A percentile compares a stretch with the other conserved stretches of the same genome.
These are phyloP conservation scores for Mellilla xanthometata DNA, from an alignment of 2,888 invertebrate genomes.

Conservation along the genomic window DNA sequence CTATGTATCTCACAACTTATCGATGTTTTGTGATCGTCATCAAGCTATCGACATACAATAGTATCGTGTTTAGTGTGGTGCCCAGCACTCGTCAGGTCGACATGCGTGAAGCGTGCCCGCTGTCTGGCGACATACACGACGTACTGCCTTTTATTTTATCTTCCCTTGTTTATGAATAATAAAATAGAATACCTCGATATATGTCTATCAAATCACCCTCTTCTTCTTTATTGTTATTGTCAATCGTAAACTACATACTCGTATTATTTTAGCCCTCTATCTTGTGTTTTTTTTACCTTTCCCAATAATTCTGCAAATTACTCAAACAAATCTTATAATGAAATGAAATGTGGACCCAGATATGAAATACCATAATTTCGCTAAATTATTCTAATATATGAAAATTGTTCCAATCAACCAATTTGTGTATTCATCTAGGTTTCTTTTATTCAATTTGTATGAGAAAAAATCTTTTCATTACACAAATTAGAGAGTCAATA, in stretches of 20 bases:
- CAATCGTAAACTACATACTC: constrained; percentile 9
- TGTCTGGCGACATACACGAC: constrained; percentile 38
- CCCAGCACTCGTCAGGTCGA: constrained; percentile 31
- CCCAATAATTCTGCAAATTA: no score
- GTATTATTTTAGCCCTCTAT: background rate
- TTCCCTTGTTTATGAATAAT: constrained; percentile 19
- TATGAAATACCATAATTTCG: background rate
- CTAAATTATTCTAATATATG: background rate
- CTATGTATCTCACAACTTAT: no score
- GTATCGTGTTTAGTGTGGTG: background rate
- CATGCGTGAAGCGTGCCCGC: constrained; percentile 31
- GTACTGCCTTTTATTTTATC: constrained; percentile 21
- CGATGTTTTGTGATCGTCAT: no score
- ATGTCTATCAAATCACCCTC: constrained; percentile 4
- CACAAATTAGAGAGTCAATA: constrained; percentile 14
- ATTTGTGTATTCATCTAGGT: constrained; percentile 2
- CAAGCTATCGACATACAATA: no score
- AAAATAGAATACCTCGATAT: constrained; percentile 12
- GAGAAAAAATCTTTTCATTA: constrained; percentile 1
- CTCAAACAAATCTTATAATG: background rate
- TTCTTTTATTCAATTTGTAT: background rate
- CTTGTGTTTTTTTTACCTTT: background rate
- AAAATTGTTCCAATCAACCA: constrained; percentile 3
- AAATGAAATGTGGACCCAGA: background rate
- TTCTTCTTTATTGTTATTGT: constrained; percentile 14